Percentiles rank a stretch among this genome's conserved stretches.
These are phyloP conservation scores for Apostichopus californicus DNA, from an alignment of 35 echinoderm and acorn worm species.

Conservation along the genomic window DNA sequence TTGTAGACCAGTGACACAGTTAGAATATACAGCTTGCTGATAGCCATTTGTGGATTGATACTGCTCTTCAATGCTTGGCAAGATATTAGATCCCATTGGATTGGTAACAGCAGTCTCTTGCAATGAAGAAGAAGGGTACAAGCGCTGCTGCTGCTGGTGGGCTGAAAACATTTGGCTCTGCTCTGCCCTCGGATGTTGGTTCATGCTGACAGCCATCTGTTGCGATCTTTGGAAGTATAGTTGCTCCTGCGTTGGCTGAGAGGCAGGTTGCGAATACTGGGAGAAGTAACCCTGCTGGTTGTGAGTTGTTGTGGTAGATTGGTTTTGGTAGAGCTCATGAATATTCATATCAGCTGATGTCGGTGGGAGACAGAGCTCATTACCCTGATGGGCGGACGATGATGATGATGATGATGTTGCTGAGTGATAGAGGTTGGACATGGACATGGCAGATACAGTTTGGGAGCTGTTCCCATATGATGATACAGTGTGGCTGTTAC, in stretches of 20 bases:
- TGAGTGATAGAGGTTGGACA: not conserved
- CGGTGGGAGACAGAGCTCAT: not conserved
- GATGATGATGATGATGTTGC: not conserved
- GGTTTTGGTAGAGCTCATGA: not conserved
- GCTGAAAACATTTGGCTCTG: slow-evolving; percentile 17
- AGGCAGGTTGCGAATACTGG: not conserved
- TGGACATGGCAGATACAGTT: not conserved
- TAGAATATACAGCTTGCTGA: not conserved
- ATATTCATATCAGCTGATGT: not conserved
- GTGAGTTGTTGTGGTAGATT: not conserved
- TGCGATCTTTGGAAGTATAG: slow-evolving; percentile 5
- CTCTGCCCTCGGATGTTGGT: slow-evolving; percentile 27
- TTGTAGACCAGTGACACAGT: not conserved
- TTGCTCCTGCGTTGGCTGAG: slow-evolving; percentile 11
- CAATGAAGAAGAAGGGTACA: not conserved
- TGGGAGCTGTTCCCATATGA: not conserved
- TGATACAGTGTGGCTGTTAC: not conserved
- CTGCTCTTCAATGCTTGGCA: slow-evolving; percentile 16
- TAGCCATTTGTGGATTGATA: not conserved
- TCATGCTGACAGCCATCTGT: slow-evolving; percentile 1
- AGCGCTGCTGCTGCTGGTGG: slow-evolving; percentile 22
- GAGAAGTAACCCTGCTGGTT: not conserved
- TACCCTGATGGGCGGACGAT: not conserved
- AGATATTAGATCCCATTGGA: slow-evolving; percentile 24
- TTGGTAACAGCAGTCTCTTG: not conserved